Percentiles rank a stretch among this genome's conserved stretches.
Evolutionary conservation across 2,888 invertebrate species (phyloP).

Genomic region (Aphrophora alni): DNA sequence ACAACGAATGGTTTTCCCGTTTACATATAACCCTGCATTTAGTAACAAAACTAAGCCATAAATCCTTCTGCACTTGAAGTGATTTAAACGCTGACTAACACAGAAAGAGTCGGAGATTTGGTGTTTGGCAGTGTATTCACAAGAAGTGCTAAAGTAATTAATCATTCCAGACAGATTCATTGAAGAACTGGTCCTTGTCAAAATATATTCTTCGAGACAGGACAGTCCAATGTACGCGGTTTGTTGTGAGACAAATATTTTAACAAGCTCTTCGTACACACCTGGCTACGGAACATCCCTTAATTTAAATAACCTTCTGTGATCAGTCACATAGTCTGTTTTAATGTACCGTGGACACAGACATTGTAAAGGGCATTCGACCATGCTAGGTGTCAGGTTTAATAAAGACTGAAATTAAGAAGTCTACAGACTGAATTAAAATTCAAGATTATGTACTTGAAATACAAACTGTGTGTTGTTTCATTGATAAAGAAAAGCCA

Average conservation of each 20-base stretch:
- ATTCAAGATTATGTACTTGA: too few relatives aligned
- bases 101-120: too few relatives aligned
- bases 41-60: too few relatives aligned
- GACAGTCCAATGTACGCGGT: neutral
- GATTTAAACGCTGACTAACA: too few relatives aligned
- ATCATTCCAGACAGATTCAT: neutral
- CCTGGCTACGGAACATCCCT: neutral
- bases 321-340: neutral
- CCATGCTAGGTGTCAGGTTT: neutral
- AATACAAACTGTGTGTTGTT: too few relatives aligned
- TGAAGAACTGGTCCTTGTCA: neutral
- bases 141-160: neutral
- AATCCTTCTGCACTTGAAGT: too few relatives aligned
- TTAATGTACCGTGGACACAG: neutral
- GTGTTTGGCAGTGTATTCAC: neutral
- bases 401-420: neutral
- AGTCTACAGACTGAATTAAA: too few relatives aligned
- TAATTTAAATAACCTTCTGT: too few relatives aligned
- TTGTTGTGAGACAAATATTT: neutral
- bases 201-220: neutral
- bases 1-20: too few relatives aligned
- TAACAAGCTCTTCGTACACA: neutral
- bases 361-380: neutral
- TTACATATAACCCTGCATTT: too few relatives aligned
- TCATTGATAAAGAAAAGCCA: too few relatives aligned